Percentiles rank a stretch among this genome's conserved stretches.
Conservation (phyloP, 2,797 vertebrate species). For the Synaphobranchus kaupii region DNA sequence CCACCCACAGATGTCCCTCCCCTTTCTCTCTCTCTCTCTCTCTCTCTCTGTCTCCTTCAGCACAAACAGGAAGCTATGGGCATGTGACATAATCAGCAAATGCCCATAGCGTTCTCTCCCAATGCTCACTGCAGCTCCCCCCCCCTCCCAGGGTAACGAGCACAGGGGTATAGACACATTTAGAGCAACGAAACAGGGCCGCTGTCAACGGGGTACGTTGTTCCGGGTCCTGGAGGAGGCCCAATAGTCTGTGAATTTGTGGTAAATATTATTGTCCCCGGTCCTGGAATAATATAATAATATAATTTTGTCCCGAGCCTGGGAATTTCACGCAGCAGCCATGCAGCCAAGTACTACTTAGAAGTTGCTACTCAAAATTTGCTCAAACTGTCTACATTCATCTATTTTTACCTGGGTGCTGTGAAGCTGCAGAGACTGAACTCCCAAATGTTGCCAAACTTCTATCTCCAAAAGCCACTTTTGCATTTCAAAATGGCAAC, state of each 20-base stretch:
- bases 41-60: background rate
- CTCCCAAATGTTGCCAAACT: background rate
- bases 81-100: too few relatives aligned
- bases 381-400: background rate
- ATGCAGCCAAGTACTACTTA: background rate
- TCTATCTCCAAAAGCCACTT: background rate
- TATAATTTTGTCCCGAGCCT: too few relatives aligned
- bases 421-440: background rate
- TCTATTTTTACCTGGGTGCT: background rate
- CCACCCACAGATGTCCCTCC: background rate
- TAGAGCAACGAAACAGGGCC: background rate
- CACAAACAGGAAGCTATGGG: too few relatives aligned
- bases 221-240: too few relatives aligned
- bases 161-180: background rate
- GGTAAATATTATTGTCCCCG: too few relatives aligned
- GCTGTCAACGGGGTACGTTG: too few relatives aligned
- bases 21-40: background rate
- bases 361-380: background rate
- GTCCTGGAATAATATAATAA: too few relatives aligned
- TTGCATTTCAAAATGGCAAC: background rate
- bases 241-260: too few relatives aligned
- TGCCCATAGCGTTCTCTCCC: background rate
- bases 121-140: background rate
- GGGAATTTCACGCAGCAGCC: too few relatives aligned
- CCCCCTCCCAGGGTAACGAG: background rate